phyloP scores from a whole-genome alignment of 1,140 invertebrate species.

The Drosophila triauraria region DNA sequence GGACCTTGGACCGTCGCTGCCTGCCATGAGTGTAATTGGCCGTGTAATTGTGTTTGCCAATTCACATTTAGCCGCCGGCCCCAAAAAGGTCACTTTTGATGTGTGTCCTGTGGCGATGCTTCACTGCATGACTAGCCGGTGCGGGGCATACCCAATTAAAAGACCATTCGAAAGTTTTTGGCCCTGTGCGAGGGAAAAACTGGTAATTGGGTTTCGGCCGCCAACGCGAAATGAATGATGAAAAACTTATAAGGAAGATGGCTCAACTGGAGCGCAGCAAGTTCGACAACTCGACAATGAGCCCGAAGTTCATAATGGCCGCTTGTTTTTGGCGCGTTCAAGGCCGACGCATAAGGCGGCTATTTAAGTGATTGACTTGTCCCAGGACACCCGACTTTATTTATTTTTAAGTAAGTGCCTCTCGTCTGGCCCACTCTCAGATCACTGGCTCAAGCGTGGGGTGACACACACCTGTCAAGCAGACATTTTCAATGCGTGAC shows the following conservation, averaged over 20 bases:
- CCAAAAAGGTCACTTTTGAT: slow-evolving; percentile 61
- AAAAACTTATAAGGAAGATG: slow-evolving; percentile 41
- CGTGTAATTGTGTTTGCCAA: slow-evolving; percentile 64
- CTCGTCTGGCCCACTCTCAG: slow-evolving; percentile 23
- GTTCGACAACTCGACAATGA: slow-evolving; percentile 85
- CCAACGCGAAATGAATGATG: slow-evolving; percentile 58
- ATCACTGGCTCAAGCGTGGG: slow-evolving; percentile 12
- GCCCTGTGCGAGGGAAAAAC: slow-evolving; percentile 20
- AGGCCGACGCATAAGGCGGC: slow-evolving; percentile 22
- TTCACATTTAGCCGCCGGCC: slow-evolving; percentile 45
- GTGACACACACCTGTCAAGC: slow-evolving; percentile 38
- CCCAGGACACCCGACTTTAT: slow-evolving; percentile 25
- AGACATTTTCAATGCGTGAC: slow-evolving; percentile 36
- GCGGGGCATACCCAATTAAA: slow-evolving; percentile 51
- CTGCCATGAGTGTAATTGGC: slow-evolving; percentile 57
- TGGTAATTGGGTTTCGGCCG: slow-evolving; percentile 66
- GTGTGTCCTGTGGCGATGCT: slow-evolving; percentile 29
- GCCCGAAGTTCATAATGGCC: slow-evolving; percentile 52
- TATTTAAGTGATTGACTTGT: slow-evolving; percentile 67
- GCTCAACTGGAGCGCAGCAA: slow-evolving; percentile 85
- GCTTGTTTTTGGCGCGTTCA: slow-evolving; percentile 52
- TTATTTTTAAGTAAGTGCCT: slow-evolving; percentile 45
- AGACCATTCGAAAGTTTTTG: slow-evolving; percentile 48
- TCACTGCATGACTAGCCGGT: slow-evolving; percentile 30
- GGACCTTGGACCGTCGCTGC: slow-evolving; percentile 17